Evolutionary conservation across 2,797 vertebrate species (phyloP).

Genomic region (Oreonectes daqikongensis): DNA sequence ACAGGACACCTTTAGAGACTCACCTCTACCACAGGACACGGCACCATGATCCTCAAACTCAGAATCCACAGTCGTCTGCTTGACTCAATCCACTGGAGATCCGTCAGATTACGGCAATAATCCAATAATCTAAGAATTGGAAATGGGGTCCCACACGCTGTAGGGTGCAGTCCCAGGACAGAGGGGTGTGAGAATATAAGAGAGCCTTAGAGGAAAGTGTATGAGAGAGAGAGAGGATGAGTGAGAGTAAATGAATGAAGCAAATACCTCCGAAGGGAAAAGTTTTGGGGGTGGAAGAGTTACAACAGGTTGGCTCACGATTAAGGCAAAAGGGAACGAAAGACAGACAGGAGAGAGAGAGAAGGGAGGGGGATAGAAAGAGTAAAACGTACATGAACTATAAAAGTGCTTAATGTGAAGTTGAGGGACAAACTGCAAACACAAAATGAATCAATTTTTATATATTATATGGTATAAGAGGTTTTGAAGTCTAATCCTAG

Average conservation of each 20-base stretch:
- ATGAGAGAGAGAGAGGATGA: slow-evolving; percentile 51
- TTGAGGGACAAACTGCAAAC: background rate
- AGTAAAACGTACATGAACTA: slow-evolving; percentile 27
- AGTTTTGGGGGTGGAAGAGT: slow-evolving; percentile 64
- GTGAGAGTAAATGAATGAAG: slow-evolving; percentile 65
- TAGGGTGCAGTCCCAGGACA: slow-evolving; percentile 3
- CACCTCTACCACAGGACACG: slow-evolving; percentile 41
- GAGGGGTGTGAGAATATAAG: slow-evolving; percentile 34
- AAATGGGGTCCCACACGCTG: slow-evolving; percentile 4
- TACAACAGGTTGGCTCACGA: slow-evolving; percentile 71
- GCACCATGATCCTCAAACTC: slow-evolving; percentile 16
- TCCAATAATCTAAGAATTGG: slow-evolving; percentile 27
- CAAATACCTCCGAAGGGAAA: slow-evolving; percentile 60
- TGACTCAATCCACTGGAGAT: slow-evolving; percentile 17
- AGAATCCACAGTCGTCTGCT: background rate
- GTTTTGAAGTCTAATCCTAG: background rate
- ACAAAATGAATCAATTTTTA: background rate
- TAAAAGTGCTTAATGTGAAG: slow-evolving; percentile 11
- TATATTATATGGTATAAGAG: background rate
- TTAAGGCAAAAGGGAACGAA: slow-evolving; percentile 19
- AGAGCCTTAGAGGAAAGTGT: slow-evolving; percentile 9
- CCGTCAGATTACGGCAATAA: background rate
- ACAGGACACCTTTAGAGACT: slow-evolving; percentile 34
- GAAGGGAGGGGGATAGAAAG: slow-evolving; percentile 27
- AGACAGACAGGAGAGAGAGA: slow-evolving; percentile 34